Base-by-base conservation (phyloP, 2,113 vertebrate genomes). In the Cheilinus undulatus region DNA sequence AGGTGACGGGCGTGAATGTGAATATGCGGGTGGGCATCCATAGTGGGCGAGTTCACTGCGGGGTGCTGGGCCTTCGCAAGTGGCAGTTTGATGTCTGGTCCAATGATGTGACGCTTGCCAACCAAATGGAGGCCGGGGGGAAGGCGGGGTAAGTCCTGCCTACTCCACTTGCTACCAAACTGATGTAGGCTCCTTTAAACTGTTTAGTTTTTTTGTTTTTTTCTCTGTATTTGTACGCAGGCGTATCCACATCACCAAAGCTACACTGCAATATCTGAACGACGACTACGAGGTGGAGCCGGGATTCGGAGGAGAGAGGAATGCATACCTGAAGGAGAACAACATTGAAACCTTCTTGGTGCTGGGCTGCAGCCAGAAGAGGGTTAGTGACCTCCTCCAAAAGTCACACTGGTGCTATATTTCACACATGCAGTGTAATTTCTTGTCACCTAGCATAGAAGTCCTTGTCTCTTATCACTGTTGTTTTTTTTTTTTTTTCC, bases 11-110 rank as follows among this genome's bases (percentile, higher is more conserved):
- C 3, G 97, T 98, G 81, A 99, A 98, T 19, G 96, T 98, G 69
- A 98, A 98, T 94, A 99, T 98, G 97, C 95, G 97, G 0, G 97
- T 99, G 84, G 97, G 97, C 75, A 98, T 99, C 89, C 97, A 98
- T 92, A 99, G 96, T 1, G 97, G 97, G 20, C 94, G 97, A 0
- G 97, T 99, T 46, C 97, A 98, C 91, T 98, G 97, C 0, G 97
- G 97, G 0, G 97, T 98, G 50, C 94, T 98, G 51, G 97, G 97
- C 43, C 92, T 99, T 78, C 93, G 97, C 84, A 98, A 98, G 87
- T 99, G 97, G 97, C 97, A 99, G 82, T 98, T 98, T 34, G 97
- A 99, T 0, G 97, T 99, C 75, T 98, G 97, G 97, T 99, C 97
- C 92, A 98, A 98, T 0, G 97, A 99, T 0, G 97, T 98, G 72